Conservation (phyloP, 2,797 vertebrate species). For the Helarctos malayanus region DNA sequence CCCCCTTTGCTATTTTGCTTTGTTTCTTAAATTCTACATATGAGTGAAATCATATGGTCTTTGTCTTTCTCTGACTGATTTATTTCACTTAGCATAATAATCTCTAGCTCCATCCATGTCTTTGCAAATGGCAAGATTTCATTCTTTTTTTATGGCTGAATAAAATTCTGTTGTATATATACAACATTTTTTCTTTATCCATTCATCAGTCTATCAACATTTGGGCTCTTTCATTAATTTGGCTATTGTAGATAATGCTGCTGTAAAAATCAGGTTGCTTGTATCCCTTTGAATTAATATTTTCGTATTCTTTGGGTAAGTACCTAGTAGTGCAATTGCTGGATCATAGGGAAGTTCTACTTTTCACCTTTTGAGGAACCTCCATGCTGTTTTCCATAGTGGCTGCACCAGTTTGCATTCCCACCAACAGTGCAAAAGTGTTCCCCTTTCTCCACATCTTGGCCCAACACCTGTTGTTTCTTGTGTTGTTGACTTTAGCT, state of each 20-base stretch:
- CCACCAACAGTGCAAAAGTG: not conserved
- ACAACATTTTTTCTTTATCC: too few relatives aligned
- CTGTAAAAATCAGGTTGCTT: not conserved
- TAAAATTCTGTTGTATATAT: too few relatives aligned
- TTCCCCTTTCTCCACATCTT: not conserved
- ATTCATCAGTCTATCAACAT: not conserved
- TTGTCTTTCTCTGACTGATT: not conserved
- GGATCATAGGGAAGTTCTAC: not conserved
- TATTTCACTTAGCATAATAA: not conserved
- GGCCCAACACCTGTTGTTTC: not conserved
- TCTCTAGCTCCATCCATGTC: not conserved
- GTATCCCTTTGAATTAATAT: not conserved
- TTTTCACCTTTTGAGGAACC: not conserved
- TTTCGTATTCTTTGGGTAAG: not conserved
- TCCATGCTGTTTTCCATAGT: not conserved
- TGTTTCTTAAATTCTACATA: not conserved
- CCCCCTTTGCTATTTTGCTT: not conserved
- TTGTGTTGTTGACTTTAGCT: not conserved
- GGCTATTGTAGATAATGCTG: not conserved
- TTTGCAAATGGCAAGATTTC: not conserved
- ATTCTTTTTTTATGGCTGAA: not conserved
- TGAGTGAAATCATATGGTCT: not conserved
- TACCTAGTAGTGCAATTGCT: not conserved
- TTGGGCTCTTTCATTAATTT: not conserved
- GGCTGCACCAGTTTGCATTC: not conserved